Base-by-base conservation (phyloP, 2,113 vertebrate genomes). In the Numenius arquata region DNA sequence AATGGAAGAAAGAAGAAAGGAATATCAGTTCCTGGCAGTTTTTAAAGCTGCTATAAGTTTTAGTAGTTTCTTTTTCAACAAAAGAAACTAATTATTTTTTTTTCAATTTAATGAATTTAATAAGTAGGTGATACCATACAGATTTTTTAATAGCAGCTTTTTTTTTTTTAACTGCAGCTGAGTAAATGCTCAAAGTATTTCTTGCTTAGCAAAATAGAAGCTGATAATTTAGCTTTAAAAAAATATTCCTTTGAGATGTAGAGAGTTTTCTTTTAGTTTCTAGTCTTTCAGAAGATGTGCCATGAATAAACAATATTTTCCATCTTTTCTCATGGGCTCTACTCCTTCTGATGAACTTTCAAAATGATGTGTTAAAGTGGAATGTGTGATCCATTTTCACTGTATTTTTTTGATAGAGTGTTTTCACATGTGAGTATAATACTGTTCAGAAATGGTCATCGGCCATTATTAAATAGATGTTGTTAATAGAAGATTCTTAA, bases 311-410 rank as follows among this genome's bases (percentile, higher is more conserved):
- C 75, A 92, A 36, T 45, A 50, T 77, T 93, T 81, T 82, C 74
- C n/a, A 70, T 96, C 90, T 95, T 94, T 96, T 88, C 58, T 93
- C 52, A 63, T 76, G 67, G 67, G 90, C 66, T 96, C 97, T 78
- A 5, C 78, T 96, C 74, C 52, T 89, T 90, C 40, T 93, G 68
- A n/a, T 95, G 90, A 96, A 76, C 59, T 96, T 91, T 84, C 96
- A n/a, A 93, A 78, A 63, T 26, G 47, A 81, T 89, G 17, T 89
- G 66, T 95, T 96, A 70, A 92, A 77, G n/a, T 82, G 81, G 50
- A 92, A 70, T 12, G 20, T 38, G 61, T 76, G 27, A 91, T 90
- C 56, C 56, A 94, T 95, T 87, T 32, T 63, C 83, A 75, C 27
- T 87, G 30, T 56, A 40, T 89, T 90, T 79, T 95, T 87, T 96